Evolutionary conservation across 2,797 vertebrate species (phyloP).

Genomic region (Atherinosoma microstoma): DNA sequence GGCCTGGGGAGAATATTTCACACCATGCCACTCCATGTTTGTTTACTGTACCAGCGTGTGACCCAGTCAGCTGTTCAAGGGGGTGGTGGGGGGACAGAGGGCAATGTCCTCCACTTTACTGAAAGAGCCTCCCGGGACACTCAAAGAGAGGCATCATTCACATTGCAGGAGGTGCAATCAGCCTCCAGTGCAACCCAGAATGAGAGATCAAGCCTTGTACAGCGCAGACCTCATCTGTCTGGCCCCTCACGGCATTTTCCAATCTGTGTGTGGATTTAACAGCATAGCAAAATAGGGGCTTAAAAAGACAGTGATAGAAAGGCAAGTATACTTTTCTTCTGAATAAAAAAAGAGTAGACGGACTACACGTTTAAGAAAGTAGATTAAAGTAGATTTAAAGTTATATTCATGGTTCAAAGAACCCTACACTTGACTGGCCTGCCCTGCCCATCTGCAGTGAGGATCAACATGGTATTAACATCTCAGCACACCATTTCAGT

Average conservation of each 20-base stretch:
- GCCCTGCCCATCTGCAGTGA: slow-evolving; percentile 54
- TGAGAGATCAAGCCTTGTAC: slow-evolving; percentile 68
- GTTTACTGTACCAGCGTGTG: slow-evolving; percentile 72
- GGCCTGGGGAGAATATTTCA: slow-evolving; percentile 67
- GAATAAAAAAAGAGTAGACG: slow-evolving; percentile 44
- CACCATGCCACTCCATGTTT: slow-evolving; percentile 71
- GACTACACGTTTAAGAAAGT: no score
- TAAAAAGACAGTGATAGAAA: slow-evolving; percentile 65
- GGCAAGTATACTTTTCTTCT: slow-evolving; percentile 31
- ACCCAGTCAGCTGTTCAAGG: slow-evolving; percentile 68
- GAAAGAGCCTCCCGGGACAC: slow-evolving; percentile 59
- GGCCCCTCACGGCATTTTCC: slow-evolving; percentile 67
- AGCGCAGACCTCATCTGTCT: slow-evolving; percentile 68
- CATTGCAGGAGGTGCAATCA: slow-evolving; percentile 62
- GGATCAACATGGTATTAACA: slow-evolving; percentile 49
- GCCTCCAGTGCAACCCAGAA: slow-evolving; percentile 62
- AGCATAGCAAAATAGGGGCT: slow-evolving; percentile 52
- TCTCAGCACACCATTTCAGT: slow-evolving; percentile 44
- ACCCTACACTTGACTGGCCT: slow-evolving; percentile 62
- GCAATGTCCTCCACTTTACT: slow-evolving; percentile 59
- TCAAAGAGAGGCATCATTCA: slow-evolving; percentile 65
- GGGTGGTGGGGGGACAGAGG: slow-evolving; percentile 25
- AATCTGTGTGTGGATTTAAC: slow-evolving; percentile 62
- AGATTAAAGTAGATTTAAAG: slow-evolving; percentile 57
- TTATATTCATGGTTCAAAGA: slow-evolving; percentile 62